Percentiles rank a stretch among this genome's conserved stretches.
Evolutionary conservation across 1,140 invertebrate species (phyloP).

Genomic region (Coelopa frigida): DNA sequence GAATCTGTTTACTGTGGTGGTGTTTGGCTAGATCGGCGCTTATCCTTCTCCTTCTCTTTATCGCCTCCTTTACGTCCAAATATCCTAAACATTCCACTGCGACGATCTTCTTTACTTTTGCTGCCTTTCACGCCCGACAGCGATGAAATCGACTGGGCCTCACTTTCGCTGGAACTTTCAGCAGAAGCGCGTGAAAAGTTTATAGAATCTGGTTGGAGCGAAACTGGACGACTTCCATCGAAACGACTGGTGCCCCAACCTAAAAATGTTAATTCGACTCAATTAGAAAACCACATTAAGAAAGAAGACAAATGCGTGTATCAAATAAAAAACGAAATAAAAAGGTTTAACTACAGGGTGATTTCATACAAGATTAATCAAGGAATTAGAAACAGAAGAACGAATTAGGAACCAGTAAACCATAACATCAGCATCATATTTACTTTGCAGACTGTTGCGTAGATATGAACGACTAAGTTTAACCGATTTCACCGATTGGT

Average conservation of each 20-base stretch:
- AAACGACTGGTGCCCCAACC: slow-evolving; percentile 42
- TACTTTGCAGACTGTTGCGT: slow-evolving; percentile 42
- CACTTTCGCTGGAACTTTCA: slow-evolving; percentile 43
- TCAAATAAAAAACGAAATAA: too few relatives aligned
- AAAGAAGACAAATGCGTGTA: neutral
- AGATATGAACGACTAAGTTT: slow-evolving; percentile 40
- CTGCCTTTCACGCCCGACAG: slow-evolving; percentile 41
- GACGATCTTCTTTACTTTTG: slow-evolving; percentile 40
- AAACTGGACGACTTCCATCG: slow-evolving; percentile 38
- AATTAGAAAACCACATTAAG: slow-evolving; percentile 2
- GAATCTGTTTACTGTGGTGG: slow-evolving; percentile 24
- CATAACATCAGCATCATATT: slow-evolving; percentile 6
- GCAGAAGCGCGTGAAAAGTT: slow-evolving; percentile 38
- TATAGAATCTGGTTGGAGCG: slow-evolving; percentile 39
- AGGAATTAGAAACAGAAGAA: slow-evolving; percentile 1
- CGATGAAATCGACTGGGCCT: slow-evolving; percentile 42
- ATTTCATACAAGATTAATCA: too few relatives aligned
- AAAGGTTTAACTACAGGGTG: too few relatives aligned
- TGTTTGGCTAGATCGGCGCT: slow-evolving; percentile 37
- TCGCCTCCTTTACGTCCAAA: slow-evolving; percentile 40
- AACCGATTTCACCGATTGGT: slow-evolving; percentile 20
- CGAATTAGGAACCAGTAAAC: neutral
- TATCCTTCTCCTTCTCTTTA: slow-evolving; percentile 41
- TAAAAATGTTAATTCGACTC: slow-evolving; percentile 7
- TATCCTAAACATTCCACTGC: slow-evolving; percentile 43